Percentiles rank a stretch among this genome's conserved stretches.
phyloP scores from a whole-genome alignment of 2,888 invertebrate genomes.

The Drosophila algonquin region DNA sequence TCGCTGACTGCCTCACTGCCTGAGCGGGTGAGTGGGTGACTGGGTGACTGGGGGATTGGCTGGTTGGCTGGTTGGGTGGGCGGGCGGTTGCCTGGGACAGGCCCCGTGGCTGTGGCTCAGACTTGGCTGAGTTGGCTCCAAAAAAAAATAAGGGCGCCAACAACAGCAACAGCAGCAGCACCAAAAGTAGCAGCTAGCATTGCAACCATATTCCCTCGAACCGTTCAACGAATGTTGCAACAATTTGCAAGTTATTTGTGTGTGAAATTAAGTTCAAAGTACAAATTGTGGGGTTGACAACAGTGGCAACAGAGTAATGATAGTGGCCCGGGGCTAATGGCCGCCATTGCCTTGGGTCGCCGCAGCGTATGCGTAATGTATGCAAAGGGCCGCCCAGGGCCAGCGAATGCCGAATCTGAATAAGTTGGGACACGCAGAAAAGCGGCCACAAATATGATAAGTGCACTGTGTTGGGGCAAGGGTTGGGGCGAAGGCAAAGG shows the following conservation, averaged over 20 bases:
- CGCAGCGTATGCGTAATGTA: conserved; percentile 69
- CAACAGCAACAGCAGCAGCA: conserved; percentile 4
- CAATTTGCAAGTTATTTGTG: conserved; percentile 50
- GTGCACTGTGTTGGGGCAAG: not conserved
- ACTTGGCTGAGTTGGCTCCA: conserved; percentile 29
- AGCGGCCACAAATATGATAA: no score
- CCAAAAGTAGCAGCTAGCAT: conserved; percentile 6
- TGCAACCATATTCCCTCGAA: conserved; percentile 50
- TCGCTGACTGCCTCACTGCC: conserved; percentile 38
- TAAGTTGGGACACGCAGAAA: conserved; percentile 30
- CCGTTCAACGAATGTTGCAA: conserved; percentile 55
- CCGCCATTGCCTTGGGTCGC: conserved; percentile 48
- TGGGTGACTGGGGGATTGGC: not conserved
- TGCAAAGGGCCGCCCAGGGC: conserved; percentile 35
- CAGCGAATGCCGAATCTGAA: conserved; percentile 46
- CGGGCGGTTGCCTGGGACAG: not conserved
- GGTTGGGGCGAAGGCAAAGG: not conserved
- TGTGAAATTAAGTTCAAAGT: conserved; percentile 71
- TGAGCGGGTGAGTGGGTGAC: conserved; percentile 1
- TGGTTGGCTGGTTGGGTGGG: not conserved
- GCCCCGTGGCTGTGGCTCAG: not conserved
- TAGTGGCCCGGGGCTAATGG: conserved; percentile 53
- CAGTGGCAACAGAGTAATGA: conserved; percentile 38
- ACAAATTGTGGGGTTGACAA: conserved; percentile 70
- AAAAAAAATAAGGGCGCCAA: conserved; percentile 40